Percentiles rank a stretch among this genome's conserved stretches.
phyloP scores from a whole-genome alignment of 2,888 invertebrate species.

The Nymphalis polychloros region DNA sequence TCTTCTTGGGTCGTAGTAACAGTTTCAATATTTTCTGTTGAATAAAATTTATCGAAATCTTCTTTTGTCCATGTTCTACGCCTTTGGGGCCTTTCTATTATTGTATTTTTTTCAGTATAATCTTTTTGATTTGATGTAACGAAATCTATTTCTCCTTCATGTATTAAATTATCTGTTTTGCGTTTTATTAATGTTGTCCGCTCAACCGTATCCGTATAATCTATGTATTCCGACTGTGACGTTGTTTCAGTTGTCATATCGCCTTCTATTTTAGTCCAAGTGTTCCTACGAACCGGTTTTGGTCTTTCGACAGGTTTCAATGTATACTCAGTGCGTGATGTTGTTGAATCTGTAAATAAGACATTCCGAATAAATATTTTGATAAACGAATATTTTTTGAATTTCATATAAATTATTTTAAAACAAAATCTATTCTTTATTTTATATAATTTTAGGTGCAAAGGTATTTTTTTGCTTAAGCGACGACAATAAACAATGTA shows the following conservation, averaged over 20 bases:
- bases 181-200: conserved; percentile 82
- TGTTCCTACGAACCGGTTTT: conserved; percentile 85
- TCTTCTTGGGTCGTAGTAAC: conserved; percentile 86
- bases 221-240: conserved; percentile 84
- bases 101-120: conserved; percentile 81
- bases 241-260: conserved; percentile 87
- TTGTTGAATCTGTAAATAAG: conserved; percentile 84
- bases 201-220: conserved; percentile 82
- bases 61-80: conserved; percentile 88
- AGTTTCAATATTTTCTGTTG: conserved; percentile 78
- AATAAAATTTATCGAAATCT: conserved; percentile 86
- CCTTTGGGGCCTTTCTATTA: conserved; percentile 82
- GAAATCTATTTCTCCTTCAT: conserved; percentile 86
- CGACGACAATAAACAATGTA: too few relatives aligned
- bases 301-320: conserved; percentile 85
- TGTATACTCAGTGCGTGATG: conserved; percentile 85
- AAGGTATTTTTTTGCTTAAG: too few relatives aligned
- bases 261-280: conserved; percentile 89
- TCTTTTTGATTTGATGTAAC: conserved; percentile 84
- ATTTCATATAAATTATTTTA: too few relatives aligned
- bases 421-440: too few relatives aligned
- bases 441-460: too few relatives aligned
- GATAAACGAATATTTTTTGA: background rate
- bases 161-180: conserved; percentile 84
- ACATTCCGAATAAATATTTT: conserved; percentile 2